Evolutionary conservation across 2,113 vertebrate genomes (phyloP).

Genomic region (Dascyllus trimaculatus): DNA sequence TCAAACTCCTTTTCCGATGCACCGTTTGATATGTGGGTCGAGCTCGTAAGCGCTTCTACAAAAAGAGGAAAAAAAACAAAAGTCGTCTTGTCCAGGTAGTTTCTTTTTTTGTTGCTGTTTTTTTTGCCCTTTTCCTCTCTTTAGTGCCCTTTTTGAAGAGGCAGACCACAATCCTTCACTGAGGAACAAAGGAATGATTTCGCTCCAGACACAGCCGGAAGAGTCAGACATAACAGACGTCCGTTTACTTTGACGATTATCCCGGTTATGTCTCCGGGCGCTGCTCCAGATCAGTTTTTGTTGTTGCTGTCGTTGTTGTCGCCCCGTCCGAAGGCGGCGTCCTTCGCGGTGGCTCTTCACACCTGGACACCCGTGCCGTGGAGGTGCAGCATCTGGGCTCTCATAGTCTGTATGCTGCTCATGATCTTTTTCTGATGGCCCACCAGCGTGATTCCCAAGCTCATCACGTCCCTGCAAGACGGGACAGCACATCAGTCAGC

Average conservation of each 20-base stretch:
- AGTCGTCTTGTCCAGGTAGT: slow-evolving; percentile 90
- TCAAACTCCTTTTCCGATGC: slow-evolving; percentile 60
- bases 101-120: slow-evolving; percentile 67
- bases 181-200: slow-evolving; percentile 79
- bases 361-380: slow-evolving; percentile 99
- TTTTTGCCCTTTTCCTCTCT: slow-evolving; percentile 62
- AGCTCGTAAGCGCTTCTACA: slow-evolving; percentile 70
- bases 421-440: slow-evolving; percentile 99
- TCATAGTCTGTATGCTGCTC: slow-evolving; percentile 99
- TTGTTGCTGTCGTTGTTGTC: slow-evolving; percentile 39
- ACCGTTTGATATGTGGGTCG: slow-evolving; percentile 75
- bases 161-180: slow-evolving; percentile 66
- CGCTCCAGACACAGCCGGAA: slow-evolving; percentile 69
- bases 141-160: slow-evolving; percentile 70
- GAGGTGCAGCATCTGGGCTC: slow-evolving; percentile 98
- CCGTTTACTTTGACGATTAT: slow-evolving; percentile 50
- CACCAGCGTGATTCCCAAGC: slow-evolving; percentile 97
- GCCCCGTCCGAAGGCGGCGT: slow-evolving; percentile 72
- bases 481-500: slow-evolving; percentile 77
- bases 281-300: slow-evolving; percentile 77
- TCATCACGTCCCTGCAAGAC: slow-evolving; percentile 95
- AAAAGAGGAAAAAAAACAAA: slow-evolving; percentile 17
- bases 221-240: slow-evolving; percentile 66
- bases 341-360: slow-evolving; percentile 86
- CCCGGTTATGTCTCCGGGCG: slow-evolving; percentile 69